Base-by-base conservation (phyloP, 37 sponge, comb jelly and placozoan species). In the Tethya wilhelma region DNA sequence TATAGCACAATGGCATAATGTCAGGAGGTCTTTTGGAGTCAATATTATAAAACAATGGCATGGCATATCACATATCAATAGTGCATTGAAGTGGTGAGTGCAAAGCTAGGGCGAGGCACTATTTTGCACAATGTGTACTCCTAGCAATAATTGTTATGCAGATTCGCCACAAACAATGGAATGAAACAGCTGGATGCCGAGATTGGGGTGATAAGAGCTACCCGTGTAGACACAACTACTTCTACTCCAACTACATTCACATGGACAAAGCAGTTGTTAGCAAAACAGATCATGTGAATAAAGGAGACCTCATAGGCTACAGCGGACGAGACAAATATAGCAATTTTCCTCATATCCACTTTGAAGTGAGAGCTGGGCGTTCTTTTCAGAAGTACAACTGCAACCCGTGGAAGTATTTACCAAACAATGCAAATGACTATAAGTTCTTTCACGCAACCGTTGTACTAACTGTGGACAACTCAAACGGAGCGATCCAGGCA, bases 381-480 rank as follows among this genome's bases (percentile, higher is more conserved):
- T 6, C 11, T 5, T 53, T 32, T 20, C 31, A 45, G 3, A 25
- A 1, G 34, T 3, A 55, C 33, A 1, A 3, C 73, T 72, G 73
- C 33, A 72, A 72, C 33, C 73, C 73, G 7, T 72, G 73, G 73
- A 72, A 72, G 26, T 72, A 72, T 26, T 56, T 72, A 1, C 73
- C 73, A 11, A 72, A 72, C 29, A 0, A 2, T 7, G 34, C 22
- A 55, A 72, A 72, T 49, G 55, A 49, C 14, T 72, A 72, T 28
- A 29, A 55, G 14, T 72, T 56, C 2, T 72, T 72, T 53, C 2
- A 2, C 25, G 56, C 56, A 17, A 43, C 46, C 19, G 1, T 72
- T 5, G 5, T 2, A n/a, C 73, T 72, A 6, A 45, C 56, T 28
- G 38, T 56, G 2, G 53, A 72, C 34, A 32, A 46, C 56, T 25